A percentile compares a stretch with the other conserved stretches of the same genome.
Conservation (phyloP, 2,888 invertebrate genomes). For the Periphyllus acericola region DNA sequence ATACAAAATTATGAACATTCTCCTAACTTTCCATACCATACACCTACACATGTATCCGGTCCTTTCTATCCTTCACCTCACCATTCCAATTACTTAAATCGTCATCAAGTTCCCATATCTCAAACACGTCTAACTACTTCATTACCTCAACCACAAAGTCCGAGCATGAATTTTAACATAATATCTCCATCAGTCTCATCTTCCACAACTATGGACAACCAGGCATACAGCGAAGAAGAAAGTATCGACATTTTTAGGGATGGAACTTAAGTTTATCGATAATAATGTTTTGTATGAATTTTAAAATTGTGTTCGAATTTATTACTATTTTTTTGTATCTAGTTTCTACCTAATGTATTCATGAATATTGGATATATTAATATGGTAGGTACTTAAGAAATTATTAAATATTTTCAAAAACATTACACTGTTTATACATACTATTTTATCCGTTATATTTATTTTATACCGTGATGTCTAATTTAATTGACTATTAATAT, state of each 20-base stretch:
- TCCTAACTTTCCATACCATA: constrained; percentile 15
- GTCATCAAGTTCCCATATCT: background rate
- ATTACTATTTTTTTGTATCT: too few relatives aligned
- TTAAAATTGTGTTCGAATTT: background rate
- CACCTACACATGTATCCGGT: constrained; percentile 11
- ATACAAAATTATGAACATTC: constrained; percentile 5
- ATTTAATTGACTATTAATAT: constrained; percentile 5
- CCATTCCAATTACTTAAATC: constrained; percentile 19
- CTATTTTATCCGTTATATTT: background rate
- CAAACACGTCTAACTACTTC: constrained; percentile 34
- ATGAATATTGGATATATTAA: too few relatives aligned
- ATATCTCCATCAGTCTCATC: constrained; percentile 32
- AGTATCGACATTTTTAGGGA: constrained; percentile 16
- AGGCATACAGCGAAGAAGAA: constrained; percentile 26
- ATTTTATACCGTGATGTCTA: background rate
- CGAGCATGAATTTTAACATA: constrained; percentile 23
- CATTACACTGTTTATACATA: background rate
- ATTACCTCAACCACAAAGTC: constrained; percentile 36
- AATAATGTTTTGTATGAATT: background rate
- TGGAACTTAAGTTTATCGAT: background rate
- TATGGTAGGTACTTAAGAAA: too few relatives aligned
- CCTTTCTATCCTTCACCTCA: constrained; percentile 15
- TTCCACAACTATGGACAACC: constrained; percentile 29
- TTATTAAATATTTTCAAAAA: too few relatives aligned
- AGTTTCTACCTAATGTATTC: too few relatives aligned